Base-by-base conservation (phyloP, 1,140 invertebrate species). In the Apocrypta bakeri region DNA sequence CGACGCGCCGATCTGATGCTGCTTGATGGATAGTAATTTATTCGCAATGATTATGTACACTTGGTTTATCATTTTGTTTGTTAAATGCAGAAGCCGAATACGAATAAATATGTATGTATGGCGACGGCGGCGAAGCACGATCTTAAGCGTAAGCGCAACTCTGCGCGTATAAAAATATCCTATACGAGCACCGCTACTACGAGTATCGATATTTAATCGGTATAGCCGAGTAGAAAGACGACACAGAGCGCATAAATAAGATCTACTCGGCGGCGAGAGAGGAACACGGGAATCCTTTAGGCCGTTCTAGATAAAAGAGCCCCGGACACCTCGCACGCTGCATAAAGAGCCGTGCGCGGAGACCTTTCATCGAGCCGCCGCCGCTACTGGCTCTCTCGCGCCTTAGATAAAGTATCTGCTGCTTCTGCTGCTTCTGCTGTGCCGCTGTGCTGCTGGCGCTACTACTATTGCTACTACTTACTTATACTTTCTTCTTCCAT, bases 201-300 rank as follows among this genome's bases (percentile, higher is more conserved):
- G n/a, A n/a, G 73, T 84, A 87, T 89, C 87, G 87, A 90, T 88
- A 9, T 9, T 89, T 90, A 88, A 91, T 91, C 89, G 89, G 90
- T 90, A n/a, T n/a, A 90, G 89, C 89, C 80, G 87, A 21, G 42
- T 24, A 64, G 79, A 21, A 85, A 85, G 89, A 85, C 56, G 27
- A 31, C 25, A 71, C 40, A 24, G 48, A 66, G 79, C 87, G 85
- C 89, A 91, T 91, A 91, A 91, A 92, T 90, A 91, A 92, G 90
- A 90, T 91, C 87, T 89, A 89, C 88, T 87, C 27, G 27, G 69
- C 56, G 68, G 37, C 72, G 74, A 24, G 84, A 84, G 84, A 37
- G 33, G 33, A 91, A 92, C 91, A 92, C 87, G 90, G 84, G 91
- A 91, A 92, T 91, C 90, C 91, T 91, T 91, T 91, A 91, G 87